These are phyloP conservation scores for Talpa occidentalis DNA, from an alignment of 2,113 vertebrate genomes.

Conservation along the genomic window DNA sequence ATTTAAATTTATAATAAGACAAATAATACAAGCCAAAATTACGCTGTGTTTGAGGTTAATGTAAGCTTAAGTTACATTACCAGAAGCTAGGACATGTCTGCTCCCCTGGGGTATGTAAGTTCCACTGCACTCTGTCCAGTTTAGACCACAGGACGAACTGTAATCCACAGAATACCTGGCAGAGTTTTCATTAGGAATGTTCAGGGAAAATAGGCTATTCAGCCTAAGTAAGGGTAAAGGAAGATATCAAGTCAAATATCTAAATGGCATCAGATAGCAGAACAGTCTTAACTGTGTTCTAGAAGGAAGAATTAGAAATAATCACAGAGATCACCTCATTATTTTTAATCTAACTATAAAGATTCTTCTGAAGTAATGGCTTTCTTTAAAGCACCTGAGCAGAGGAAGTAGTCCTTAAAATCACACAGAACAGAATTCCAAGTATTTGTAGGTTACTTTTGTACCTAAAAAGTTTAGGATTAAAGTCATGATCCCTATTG, in stretches of 20 bases:
- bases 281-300: neutral
- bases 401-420: neutral
- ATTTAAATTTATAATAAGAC: slow-evolving; percentile 11
- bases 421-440: neutral
- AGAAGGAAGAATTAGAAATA: neutral
- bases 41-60: neutral
- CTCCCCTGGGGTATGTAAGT: neutral
- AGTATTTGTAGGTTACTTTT: neutral
- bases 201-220: neutral
- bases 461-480: neutral
- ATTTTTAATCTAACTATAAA: slow-evolving; percentile 6
- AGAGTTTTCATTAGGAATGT: neutral
- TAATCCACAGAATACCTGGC: neutral
- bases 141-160: neutral
- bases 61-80: neutral
- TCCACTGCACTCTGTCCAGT: neutral
- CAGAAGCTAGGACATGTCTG: neutral
- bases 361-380: neutral
- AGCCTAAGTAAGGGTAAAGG: neutral
- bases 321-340: neutral
- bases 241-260: neutral
- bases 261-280: neutral
- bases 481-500: neutral
- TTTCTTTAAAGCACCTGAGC: neutral
- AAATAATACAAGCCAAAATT: neutral